Conservation (phyloP, 2,113 vertebrate species). For the Phylloscopus trochiloides region DNA sequence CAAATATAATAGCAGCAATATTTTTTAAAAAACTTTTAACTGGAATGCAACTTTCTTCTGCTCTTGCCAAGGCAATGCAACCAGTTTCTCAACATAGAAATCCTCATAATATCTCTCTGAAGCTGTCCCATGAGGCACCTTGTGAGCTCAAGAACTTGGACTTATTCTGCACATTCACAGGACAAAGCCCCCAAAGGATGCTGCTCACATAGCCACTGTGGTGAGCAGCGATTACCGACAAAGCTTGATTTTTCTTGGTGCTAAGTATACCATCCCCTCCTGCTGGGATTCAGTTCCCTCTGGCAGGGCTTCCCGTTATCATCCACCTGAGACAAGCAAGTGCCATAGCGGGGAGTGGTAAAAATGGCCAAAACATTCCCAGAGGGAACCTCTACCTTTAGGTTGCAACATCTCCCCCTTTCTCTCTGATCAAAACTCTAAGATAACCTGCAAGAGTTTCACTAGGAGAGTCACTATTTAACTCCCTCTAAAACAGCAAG, state of each 20-base stretch:
- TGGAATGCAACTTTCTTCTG: not conserved
- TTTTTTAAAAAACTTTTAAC: not conserved
- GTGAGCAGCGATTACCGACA: not conserved
- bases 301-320: not conserved
- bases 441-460: not conserved
- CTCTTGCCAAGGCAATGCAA: not conserved
- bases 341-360: rapidly evolving
- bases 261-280: not conserved
- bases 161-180: not conserved
- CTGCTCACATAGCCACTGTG: not conserved
- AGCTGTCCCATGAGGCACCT: rapidly evolving
- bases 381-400: not conserved
- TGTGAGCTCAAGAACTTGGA: not conserved
- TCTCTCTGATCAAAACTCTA: not conserved
- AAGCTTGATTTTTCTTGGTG: not conserved
- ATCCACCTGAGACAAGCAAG: not conserved
- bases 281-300: not conserved
- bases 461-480: not conserved
- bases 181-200: not conserved
- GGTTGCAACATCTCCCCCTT: not conserved
- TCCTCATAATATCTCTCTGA: rapidly evolving
- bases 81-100: not conserved
- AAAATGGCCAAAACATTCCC: not conserved
- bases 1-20: not conserved
- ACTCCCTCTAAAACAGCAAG: not conserved